Conservation (phyloP, 2,888 invertebrate genomes). For the Hesperia comma region DNA sequence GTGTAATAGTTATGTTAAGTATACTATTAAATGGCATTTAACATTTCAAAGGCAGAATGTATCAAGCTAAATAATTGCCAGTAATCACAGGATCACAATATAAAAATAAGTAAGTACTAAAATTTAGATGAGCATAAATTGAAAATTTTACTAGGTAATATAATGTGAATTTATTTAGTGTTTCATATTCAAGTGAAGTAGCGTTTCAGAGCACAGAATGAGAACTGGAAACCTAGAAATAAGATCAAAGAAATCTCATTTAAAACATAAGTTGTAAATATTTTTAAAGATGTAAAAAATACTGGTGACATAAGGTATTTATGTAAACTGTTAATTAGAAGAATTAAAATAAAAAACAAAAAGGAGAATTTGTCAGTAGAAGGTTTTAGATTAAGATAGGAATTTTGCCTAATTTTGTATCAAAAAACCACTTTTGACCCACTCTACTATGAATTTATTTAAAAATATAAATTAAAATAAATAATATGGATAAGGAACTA, state of each 20-base stretch:
- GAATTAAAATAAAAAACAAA: not conserved
- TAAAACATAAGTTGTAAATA: constrained; percentile 4
- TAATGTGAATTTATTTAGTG: constrained; percentile 52
- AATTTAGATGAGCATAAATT: constrained; percentile 75
- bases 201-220: constrained; percentile 65
- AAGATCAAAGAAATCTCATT: not conserved
- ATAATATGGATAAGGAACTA: constrained; percentile 33
- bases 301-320: not conserved
- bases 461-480: constrained; percentile 24
- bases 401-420: not conserved
- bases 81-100: constrained; percentile 41
- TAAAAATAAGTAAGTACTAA: constrained; percentile 41
- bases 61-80: constrained; percentile 41
- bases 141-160: constrained; percentile 50
- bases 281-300: not conserved
- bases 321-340: not conserved
- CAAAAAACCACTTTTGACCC: constrained; percentile 4
- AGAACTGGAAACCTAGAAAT: constrained; percentile 24
- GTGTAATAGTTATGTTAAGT: not conserved
- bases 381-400: not conserved
- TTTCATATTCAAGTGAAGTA: constrained; percentile 56
- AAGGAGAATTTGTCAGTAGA: not conserved
- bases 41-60: constrained; percentile 1
- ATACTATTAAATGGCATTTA: not conserved
- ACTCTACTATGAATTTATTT: constrained; percentile 4